These are phyloP conservation scores for Corythornis leucogaster DNA, from an alignment of 2,797 vertebrate species.

Conservation along the genomic window DNA sequence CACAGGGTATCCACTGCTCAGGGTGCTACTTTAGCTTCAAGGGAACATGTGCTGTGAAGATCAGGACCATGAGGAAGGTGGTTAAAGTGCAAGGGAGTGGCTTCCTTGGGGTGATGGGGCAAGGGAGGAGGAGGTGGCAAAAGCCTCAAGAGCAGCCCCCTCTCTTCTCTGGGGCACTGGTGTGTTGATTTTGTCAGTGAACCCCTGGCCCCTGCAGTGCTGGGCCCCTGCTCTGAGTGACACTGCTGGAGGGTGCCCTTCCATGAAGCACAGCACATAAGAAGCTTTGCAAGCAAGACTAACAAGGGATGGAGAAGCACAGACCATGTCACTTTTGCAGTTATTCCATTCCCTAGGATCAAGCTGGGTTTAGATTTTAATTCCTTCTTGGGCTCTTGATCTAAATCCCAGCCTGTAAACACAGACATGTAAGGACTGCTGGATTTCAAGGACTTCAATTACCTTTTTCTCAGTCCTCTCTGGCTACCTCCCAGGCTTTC, in stretches of 20 bases:
- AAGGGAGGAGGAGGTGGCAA: neutral
- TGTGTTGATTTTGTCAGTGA: neutral
- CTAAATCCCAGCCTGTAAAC: neutral
- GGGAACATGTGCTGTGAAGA: fast-evolving
- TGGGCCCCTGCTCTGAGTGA: too few relatives aligned
- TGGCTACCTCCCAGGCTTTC: neutral
- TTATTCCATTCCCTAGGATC: neutral
- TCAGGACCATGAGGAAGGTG: neutral
- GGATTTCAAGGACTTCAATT: neutral
- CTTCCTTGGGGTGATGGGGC: neutral
- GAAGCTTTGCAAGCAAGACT: too few relatives aligned
- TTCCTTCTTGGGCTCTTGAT: neutral
- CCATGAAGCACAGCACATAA: too few relatives aligned
- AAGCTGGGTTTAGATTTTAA: neutral
- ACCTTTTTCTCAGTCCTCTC: neutral
- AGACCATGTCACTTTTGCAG: too few relatives aligned
- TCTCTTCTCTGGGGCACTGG: neutral
- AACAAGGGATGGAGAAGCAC: too few relatives aligned
- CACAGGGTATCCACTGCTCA: neutral
- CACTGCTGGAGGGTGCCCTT: too few relatives aligned
- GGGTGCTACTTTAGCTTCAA: neutral
- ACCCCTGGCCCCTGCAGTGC: too few relatives aligned
- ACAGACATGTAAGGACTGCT: neutral
- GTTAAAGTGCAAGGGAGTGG: neutral
- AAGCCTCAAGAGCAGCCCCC: neutral